A percentile compares a stretch with the other conserved stretches of the same genome.
These are phyloP conservation scores for Bolinopsis microptera DNA, from an alignment of 37 sponge, comb jelly and placozoan genomes.

Conservation along the genomic window DNA sequence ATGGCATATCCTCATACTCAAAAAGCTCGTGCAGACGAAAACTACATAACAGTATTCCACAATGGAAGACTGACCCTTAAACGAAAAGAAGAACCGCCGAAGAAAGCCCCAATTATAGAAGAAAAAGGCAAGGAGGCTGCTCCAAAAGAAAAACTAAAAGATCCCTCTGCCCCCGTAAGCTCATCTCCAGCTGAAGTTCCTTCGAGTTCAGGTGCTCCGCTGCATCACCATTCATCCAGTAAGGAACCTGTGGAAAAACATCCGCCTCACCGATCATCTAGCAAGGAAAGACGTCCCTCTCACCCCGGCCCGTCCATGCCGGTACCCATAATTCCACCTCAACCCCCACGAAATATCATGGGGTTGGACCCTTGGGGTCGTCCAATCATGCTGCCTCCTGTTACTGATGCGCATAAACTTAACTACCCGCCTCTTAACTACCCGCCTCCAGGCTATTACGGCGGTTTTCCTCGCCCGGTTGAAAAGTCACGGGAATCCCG, in stretches of 20 bases:
- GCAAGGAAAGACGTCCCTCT: background rate
- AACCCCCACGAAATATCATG: background rate
- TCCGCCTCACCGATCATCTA: background rate
- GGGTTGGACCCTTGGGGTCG: constrained; percentile 19
- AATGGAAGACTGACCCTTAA: constrained; percentile 47
- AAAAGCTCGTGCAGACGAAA: constrained; percentile 32
- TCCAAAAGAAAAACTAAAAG: background rate
- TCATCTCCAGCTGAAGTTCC: background rate
- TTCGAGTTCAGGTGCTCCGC: background rate
- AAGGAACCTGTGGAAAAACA: background rate
- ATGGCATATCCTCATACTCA: background rate
- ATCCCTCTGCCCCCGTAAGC: background rate
- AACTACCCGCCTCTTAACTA: background rate
- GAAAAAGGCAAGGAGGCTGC: background rate
- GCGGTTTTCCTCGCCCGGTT: background rate
- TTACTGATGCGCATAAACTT: background rate
- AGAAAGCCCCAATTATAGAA: background rate
- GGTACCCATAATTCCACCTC: background rate
- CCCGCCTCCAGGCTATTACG: background rate
- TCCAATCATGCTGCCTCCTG: background rate
- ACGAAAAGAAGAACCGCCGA: constrained; percentile 8
- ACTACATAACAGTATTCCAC: constrained; percentile 36
- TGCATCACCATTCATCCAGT: background rate
- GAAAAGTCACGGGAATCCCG: background rate
- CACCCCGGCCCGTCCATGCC: background rate